Evolutionary conservation across 2,888 invertebrate genomes (phyloP).

Genomic region (Spilosoma lubricipeda): DNA sequence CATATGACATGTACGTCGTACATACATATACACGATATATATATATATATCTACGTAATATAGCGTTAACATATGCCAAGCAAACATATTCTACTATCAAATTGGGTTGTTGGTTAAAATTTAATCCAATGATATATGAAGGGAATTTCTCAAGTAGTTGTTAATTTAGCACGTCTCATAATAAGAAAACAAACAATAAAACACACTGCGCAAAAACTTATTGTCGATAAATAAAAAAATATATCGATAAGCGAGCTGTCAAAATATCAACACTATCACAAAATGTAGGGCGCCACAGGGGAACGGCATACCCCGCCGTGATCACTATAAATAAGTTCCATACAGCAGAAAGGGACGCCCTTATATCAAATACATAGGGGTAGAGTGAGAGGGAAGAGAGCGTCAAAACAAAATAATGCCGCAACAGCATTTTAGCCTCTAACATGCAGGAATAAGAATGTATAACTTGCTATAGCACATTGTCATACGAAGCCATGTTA

Average conservation of each 20-base stretch:
- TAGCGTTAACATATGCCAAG: background rate
- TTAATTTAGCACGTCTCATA: background rate
- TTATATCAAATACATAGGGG: constrained; percentile 47
- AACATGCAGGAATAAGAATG: constrained; percentile 52
- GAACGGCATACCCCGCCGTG: constrained; percentile 66
- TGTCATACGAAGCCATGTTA: constrained; percentile 45
- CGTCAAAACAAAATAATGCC: constrained; percentile 51
- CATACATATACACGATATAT: too few relatives aligned
- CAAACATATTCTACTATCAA: background rate
- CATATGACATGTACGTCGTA: too few relatives aligned
- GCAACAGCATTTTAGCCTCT: constrained; percentile 56
- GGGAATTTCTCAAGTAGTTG: background rate
- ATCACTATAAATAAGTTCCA: constrained; percentile 75
- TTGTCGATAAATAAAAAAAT: constrained; percentile 26
- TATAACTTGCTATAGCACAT: constrained; percentile 37
- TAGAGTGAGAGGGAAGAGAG: constrained; percentile 63
- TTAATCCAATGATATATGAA: background rate
- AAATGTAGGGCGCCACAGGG: constrained; percentile 77
- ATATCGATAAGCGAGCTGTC: constrained; percentile 45
- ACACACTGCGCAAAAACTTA: background rate
- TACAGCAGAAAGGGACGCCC: constrained; percentile 62
- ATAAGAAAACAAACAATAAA: background rate
- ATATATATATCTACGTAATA: too few relatives aligned
- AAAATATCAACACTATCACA: constrained; percentile 62
- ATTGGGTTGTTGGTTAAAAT: too few relatives aligned